phyloP scores from a whole-genome alignment of 2,797 vertebrate genomes.

The Alfaro cultratus region DNA sequence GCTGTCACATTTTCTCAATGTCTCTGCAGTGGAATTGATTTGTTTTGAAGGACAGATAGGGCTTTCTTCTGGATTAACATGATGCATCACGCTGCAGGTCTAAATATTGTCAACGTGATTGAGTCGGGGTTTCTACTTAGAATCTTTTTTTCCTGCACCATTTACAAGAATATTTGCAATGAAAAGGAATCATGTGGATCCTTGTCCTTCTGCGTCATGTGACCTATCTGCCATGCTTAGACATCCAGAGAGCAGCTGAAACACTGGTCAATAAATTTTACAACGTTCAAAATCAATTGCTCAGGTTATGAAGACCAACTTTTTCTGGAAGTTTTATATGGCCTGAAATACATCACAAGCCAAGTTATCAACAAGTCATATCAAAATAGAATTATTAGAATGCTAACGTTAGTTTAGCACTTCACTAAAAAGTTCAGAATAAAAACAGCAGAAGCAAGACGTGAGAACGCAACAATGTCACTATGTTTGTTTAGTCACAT shows the following conservation, averaged over 20 bases:
- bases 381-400: not conserved
- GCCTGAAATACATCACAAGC: not conserved
- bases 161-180: not conserved
- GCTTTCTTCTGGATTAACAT: not conserved
- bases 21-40: slow-evolving; percentile 3
- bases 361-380: not conserved
- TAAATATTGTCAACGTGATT: not conserved
- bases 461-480: not conserved
- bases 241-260: not conserved
- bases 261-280: not conserved
- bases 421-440: not conserved
- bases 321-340: not conserved
- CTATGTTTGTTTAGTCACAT: not conserved
- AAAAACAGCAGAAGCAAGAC: not conserved
- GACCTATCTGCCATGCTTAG: not conserved
- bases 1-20: slow-evolving; percentile 23
- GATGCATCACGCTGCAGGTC: not conserved
- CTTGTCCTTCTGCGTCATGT: not conserved
- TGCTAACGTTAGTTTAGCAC: not conserved
- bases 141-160: not conserved
- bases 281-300: not conserved
- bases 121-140: not conserved
- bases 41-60: not conserved
- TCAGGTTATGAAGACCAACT: not conserved
- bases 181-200: not conserved